Conservation (phyloP, 2,888 invertebrate genomes). For the Dasysyrphus tricinctus region DNA sequence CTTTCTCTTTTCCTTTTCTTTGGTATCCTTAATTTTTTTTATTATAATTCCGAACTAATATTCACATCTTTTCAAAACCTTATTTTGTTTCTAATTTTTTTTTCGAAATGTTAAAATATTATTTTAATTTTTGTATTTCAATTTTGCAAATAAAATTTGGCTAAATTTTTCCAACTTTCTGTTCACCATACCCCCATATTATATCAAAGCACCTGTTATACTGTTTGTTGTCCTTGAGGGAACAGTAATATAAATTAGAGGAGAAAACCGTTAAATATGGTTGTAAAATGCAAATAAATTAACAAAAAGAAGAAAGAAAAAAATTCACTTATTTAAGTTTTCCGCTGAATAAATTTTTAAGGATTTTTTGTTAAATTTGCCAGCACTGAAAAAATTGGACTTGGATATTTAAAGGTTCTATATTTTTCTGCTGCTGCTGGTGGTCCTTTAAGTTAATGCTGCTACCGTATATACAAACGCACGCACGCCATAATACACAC, state of each 20-base stretch:
- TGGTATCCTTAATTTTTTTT: constrained; percentile 43
- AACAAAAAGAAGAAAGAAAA: constrained; percentile 2
- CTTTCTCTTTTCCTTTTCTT: constrained; percentile 30
- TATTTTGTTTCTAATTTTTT: constrained; percentile 3
- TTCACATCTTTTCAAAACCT: constrained; percentile 31
- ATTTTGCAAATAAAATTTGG: constrained; percentile 4
- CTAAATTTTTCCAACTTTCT: constrained; percentile 45
- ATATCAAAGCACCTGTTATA: constrained; percentile 71
- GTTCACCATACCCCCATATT: constrained; percentile 49
- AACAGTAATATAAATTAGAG: constrained; percentile 42
- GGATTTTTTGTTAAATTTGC: not conserved
- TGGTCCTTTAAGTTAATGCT: constrained; percentile 60
- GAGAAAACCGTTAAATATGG: constrained; percentile 34
- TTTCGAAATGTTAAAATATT: constrained; percentile 34
- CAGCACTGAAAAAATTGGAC: constrained; percentile 13
- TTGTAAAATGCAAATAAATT: constrained; percentile 2
- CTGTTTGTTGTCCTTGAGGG: constrained; percentile 74
- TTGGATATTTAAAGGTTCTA: constrained; percentile 50
- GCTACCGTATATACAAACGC: constrained; percentile 54
- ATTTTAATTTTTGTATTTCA: not conserved
- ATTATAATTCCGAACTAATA: constrained; percentile 23
- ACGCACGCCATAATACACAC: constrained; percentile 52
- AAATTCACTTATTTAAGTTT: constrained; percentile 14
- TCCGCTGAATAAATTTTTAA: not conserved
- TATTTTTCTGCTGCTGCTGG: constrained; percentile 50